Percentiles rank a stretch among this genome's conserved stretches.
Evolutionary conservation across 2,797 vertebrate genomes (phyloP).

Genomic region (Manis pentadactyla): DNA sequence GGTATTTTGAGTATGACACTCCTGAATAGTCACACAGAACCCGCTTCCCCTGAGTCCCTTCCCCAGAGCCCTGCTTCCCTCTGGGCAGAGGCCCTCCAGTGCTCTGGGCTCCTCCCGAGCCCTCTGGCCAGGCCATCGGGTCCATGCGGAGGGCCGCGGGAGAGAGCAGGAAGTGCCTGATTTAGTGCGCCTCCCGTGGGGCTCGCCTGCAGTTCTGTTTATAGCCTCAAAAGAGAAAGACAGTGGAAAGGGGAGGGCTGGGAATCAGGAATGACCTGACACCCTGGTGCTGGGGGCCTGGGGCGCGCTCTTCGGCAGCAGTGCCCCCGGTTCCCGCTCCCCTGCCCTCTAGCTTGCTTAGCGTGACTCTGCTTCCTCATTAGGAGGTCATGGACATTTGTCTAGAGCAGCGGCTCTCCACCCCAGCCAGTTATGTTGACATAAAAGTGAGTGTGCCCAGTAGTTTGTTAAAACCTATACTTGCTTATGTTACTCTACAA

Average conservation of each 20-base stretch:
- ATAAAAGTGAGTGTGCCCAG: too few species aligned
- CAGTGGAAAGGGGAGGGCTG: not conserved
- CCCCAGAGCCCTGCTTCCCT: not conserved
- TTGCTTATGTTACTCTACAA: too few species aligned
- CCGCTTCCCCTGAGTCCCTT: not conserved
- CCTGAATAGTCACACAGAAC: rapidly evolving
- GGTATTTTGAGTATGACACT: not conserved
- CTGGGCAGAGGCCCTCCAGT: not conserved
- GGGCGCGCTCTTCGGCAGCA: not conserved
- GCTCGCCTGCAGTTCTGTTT: not conserved
- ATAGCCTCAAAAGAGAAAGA: not conserved
- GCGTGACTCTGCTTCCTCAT: not conserved
- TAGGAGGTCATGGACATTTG: not conserved
- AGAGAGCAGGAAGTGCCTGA: not conserved
- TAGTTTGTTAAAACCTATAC: too few species aligned
- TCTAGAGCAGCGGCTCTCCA: not conserved
- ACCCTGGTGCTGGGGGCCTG: too few species aligned
- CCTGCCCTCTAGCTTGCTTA: not conserved
- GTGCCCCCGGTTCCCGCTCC: not conserved
- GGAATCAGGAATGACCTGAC: not conserved
- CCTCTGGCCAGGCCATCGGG: not conserved
- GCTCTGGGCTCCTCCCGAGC: not conserved
- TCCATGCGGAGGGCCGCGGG: rapidly evolving
- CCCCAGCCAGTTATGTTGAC: not conserved
- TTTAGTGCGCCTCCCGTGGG: rapidly evolving